Conservation (phyloP, 1,140 invertebrate species). For the Stratiolaelaps scimitus region DNA sequence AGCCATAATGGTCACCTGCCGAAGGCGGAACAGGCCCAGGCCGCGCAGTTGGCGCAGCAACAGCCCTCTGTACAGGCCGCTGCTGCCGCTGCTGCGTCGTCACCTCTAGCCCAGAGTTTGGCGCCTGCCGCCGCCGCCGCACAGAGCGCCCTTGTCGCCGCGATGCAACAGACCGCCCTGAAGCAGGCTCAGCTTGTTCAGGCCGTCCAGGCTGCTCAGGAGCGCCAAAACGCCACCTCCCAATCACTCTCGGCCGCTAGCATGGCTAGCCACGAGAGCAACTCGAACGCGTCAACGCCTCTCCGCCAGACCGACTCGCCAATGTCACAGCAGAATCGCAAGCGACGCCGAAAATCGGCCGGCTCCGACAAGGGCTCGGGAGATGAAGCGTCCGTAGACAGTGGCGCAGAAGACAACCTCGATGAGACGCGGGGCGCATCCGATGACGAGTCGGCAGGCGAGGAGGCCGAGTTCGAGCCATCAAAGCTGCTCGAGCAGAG, state of each 20-base stretch:
- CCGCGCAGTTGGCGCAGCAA: neutral
- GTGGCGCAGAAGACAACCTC: conserved; percentile 20
- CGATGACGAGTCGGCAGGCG: conserved; percentile 21
- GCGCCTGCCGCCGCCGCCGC: conserved; percentile 1
- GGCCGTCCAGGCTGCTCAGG: conserved; percentile 8
- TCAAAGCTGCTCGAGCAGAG: conserved; percentile 27
- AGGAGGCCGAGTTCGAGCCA: conserved; percentile 26
- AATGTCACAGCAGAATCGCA: conserved; percentile 14
- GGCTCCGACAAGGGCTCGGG: conserved; percentile 28
- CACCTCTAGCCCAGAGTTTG: neutral
- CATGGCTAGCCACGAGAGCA: conserved; percentile 26
- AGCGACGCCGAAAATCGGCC: conserved; percentile 26
- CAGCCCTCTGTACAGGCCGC: conserved; percentile 28
- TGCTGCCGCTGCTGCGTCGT: neutral
- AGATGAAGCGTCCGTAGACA: neutral
- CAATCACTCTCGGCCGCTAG: neutral
- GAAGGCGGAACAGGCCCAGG: conserved; percentile 16
- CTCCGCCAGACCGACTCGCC: conserved; percentile 27
- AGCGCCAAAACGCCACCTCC: conserved; percentile 1
- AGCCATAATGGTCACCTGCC: conserved; percentile 21
- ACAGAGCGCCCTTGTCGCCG: conserved; percentile 10
- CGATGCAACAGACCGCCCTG: conserved; percentile 14
- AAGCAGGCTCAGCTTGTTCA: conserved; percentile 1
- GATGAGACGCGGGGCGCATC: conserved; percentile 20
- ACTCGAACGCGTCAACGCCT: conserved; percentile 22